A percentile compares a stretch with the other conserved stretches of the same genome.
Conservation (phyloP, 2,797 vertebrate species). For the Gymnodraco acuticeps region DNA sequence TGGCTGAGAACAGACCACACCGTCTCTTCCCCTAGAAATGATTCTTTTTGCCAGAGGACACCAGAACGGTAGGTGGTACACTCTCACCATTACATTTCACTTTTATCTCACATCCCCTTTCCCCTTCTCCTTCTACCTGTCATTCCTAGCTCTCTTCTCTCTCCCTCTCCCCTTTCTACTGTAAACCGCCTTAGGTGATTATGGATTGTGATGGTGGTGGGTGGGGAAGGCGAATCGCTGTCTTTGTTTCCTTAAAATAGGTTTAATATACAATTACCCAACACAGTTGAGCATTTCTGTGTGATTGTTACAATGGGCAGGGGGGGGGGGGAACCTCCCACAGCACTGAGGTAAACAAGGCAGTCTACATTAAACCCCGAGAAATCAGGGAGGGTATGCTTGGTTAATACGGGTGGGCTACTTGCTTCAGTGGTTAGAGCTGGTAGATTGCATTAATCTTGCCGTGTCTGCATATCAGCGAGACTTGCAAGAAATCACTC, state of each 20-base stretch:
- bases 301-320: constrained; percentile 37
- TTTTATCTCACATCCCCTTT: constrained; percentile 76
- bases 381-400: constrained; percentile 6
- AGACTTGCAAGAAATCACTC: constrained; percentile 39
- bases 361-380: constrained; percentile 24
- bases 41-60: constrained; percentile 71
- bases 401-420: not conserved
- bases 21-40: constrained; percentile 62
- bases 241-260: constrained; percentile 76
- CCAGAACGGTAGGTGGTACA: constrained; percentile 76
- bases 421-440: constrained; percentile 3
- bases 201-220: constrained; percentile 68
- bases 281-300: constrained; percentile 37
- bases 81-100: constrained; percentile 77
- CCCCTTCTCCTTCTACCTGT: constrained; percentile 72
- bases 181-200: constrained; percentile 75
- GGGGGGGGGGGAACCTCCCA: not conserved
- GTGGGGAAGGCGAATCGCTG: constrained; percentile 58
- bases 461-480: constrained; percentile 47
- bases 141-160: constrained; percentile 53
- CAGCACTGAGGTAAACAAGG: constrained; percentile 24
- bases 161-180: constrained; percentile 59
- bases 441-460: constrained; percentile 17
- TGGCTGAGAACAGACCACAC: constrained; percentile 70
- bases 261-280: constrained; percentile 67